Evolutionary conservation across 1,140 invertebrate species (phyloP), one percentile per base, ranked within the genome.

Genomic region (Choristoneura fumiferana): DNA sequence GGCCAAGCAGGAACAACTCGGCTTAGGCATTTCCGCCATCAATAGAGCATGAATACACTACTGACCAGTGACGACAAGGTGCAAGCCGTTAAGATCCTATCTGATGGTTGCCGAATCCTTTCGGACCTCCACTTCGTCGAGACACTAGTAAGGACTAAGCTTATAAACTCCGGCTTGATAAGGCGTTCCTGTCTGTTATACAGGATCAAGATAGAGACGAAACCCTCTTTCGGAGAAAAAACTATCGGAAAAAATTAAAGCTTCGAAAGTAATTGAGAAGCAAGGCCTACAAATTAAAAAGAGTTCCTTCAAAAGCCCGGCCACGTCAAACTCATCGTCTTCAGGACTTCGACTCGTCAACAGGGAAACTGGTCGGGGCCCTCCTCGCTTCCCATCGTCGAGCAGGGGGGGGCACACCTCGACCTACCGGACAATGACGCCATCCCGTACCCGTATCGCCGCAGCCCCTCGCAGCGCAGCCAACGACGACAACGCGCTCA

Each of bases 181-280:
- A 68, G 37, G 13, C 58, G 4, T 65, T 67, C 54, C 33, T 61
- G 5, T 18, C 61, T 34, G 12, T 69, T 0, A 62, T 69, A 18
- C 58, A 65, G 34, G 62, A 69, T 13, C 33, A 29, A 1, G 62
- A 68, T 38, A 49, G 65, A 17, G 65, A 75, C 14, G 54, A 70
- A 5, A 67, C 52, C 0, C 34, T 75, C 1, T n/a, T 75, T 67
- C 12, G 69, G 73, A 12, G 52, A n/a, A 8, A 0, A 36, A 45
- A 17, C 52, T 75, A 9, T 54, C 62, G 2, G 67, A 73, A 5
- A 73, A 67, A 55, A 69, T 69, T 12, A 73, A 73, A 15, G 56
- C 67, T 2, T 57, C 58, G 4, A 73, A 73, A 35, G 37, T 39
- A 0, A 65, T 76, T 6, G 63, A 69, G 34, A 75, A 65, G 29